phyloP scores from a whole-genome alignment of 2,113 vertebrate species.

The Brevimyrus niger region DNA sequence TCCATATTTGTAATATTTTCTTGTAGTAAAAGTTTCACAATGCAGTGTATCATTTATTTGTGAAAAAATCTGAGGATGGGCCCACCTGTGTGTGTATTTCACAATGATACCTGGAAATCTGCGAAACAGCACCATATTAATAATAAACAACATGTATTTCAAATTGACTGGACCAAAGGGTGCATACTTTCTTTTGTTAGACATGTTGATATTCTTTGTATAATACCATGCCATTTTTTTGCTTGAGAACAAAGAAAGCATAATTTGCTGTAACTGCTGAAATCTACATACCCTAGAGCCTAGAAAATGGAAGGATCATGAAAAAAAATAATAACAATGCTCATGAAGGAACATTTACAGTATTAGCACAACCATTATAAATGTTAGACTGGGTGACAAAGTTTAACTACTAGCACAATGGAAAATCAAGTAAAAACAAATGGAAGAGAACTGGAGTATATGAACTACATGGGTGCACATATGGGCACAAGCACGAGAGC shows the following conservation, averaged over 20 bases:
- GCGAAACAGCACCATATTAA: background rate
- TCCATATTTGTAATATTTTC: no score
- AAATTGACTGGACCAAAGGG: background rate
- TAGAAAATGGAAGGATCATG: background rate
- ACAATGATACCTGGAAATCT: background rate
- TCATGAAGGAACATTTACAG: background rate
- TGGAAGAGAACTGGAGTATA: background rate
- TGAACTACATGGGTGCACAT: background rate
- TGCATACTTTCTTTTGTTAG: background rate
- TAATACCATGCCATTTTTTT: background rate
- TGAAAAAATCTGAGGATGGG: no score
- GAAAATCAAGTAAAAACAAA: background rate
- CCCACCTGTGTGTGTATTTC: background rate
- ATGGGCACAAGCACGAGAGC: background rate
- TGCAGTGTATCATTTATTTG: no score
- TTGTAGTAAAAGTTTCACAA: no score
- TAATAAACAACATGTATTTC: background rate
- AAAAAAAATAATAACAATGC: background rate
- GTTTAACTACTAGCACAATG: no score
- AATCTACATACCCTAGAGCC: background rate
- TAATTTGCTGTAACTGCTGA: background rate
- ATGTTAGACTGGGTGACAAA: background rate
- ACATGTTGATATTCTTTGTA: background rate
- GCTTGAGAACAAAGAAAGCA: background rate
- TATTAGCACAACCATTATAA: background rate